phyloP scores from a whole-genome alignment of 2,888 invertebrate species.

The Morpho deidamia region DNA sequence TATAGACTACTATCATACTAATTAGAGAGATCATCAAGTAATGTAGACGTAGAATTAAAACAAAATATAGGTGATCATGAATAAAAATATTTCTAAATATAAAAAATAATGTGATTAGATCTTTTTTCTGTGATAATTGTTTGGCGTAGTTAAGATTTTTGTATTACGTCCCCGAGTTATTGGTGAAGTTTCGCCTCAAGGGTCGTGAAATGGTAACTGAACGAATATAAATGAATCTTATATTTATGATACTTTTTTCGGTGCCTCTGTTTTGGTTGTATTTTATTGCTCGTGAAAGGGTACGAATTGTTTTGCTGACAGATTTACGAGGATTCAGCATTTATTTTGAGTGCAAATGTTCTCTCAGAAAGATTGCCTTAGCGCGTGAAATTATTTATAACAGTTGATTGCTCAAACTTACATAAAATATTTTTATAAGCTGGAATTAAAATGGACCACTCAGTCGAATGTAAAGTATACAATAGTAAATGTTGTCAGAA shows the following conservation, averaged over 20 bases:
- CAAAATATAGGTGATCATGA: too few relatives aligned
- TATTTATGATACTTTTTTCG: constrained; percentile 76
- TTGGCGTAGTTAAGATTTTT: neutral
- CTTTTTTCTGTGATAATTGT: too few relatives aligned
- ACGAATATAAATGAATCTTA: constrained; percentile 78
- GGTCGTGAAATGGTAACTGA: constrained; percentile 58
- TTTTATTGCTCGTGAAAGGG: constrained; percentile 78
- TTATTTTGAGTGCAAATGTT: constrained; percentile 68
- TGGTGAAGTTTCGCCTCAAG: constrained; percentile 54
- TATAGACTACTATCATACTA: too few relatives aligned
- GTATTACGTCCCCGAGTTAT: constrained; percentile 13
- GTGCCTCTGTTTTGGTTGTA: constrained; percentile 67
- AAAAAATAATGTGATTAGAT: too few relatives aligned
- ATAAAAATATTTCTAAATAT: too few relatives aligned
- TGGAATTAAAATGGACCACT: too few relatives aligned
- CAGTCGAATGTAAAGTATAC: too few relatives aligned
- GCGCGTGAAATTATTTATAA: neutral
- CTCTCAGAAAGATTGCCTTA: constrained; percentile 29
- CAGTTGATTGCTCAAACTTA: too few relatives aligned
- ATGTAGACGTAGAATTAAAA: too few relatives aligned
- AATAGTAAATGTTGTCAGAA: too few relatives aligned
- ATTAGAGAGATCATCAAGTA: too few relatives aligned
- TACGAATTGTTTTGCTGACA: constrained; percentile 76
- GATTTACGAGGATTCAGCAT: constrained; percentile 75
- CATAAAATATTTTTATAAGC: too few relatives aligned